Base-by-base conservation (phyloP, 2,113 vertebrate genomes). In the Sprattus sprattus region DNA sequence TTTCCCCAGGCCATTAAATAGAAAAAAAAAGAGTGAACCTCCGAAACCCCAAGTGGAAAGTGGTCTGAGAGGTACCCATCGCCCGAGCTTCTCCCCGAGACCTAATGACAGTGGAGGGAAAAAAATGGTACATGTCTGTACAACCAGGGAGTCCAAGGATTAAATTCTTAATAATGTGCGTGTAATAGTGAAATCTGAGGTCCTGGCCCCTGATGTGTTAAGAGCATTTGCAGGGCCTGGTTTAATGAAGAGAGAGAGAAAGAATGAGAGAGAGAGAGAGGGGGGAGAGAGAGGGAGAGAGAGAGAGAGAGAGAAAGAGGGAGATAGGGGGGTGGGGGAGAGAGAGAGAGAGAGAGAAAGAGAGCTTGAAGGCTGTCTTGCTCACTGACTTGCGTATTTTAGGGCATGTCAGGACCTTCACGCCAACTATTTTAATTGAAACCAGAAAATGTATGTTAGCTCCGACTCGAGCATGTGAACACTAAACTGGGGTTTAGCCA, bases 381-480 rank as follows among this genome's bases (percentile, higher is more conserved):
- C 28, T 78, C 71, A 78, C 71, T 88, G 88, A 88, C 82, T 87
- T 85, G 90, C 89, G 88, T 89, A 71, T 82, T 88, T 15, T 88
- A 92, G 89, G 91, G 91, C 91, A 91, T 91, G 93, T 92, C 90
- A 92, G 88, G 85, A 49, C 80, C 90, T 93, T 92, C 91, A 91
- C 85, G 83, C 87, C 88, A 92, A 89, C 90, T 87, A 86, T 89
- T 93, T 93, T 95, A 95, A 95, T 94, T 94, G 94, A 92, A 89
- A 86, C 91, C 90, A 92, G 88, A 92, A 94, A 94, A 92, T 90
- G 92, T 92, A 92, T 92, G 92, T 93, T 92, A 94, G 89, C 88
- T 90, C 90, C 84, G 89, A 87, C 81, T 87, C 45, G 39, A 54
- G 46, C 81, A 39, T 84, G 71, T 49, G 83, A 84, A 82, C 84